Evolutionary conservation across 53 echinoderm and acorn worm genomes (phyloP).

Genomic region (Astropecten irregularis): DNA sequence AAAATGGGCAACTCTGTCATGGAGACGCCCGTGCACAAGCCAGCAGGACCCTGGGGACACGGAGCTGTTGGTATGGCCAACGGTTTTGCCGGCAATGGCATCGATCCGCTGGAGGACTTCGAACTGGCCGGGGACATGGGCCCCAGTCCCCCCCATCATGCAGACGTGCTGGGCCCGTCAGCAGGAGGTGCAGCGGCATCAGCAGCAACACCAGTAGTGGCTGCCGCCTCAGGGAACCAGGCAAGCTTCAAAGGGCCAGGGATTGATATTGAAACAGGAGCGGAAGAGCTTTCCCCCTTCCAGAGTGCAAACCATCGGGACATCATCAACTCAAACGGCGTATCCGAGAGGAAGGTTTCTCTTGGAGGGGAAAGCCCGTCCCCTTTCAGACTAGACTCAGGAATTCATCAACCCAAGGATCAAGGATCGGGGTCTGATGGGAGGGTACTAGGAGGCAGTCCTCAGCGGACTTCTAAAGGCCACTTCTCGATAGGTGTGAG

Average conservation of each 20-base stretch:
- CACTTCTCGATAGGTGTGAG: conserved; percentile 86
- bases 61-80: conserved; percentile 27
- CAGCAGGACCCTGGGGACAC: background rate
- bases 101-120: conserved; percentile 18
- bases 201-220: no score
- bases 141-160: conserved; percentile 17
- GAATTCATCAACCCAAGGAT: conserved; percentile 1
- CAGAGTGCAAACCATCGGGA: conserved; percentile 25
- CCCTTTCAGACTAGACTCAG: conserved; percentile 20
- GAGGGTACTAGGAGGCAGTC: conserved; percentile 44
- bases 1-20: background rate
- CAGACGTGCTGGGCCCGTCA: background rate
- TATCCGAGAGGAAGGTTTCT: conserved; percentile 2
- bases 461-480: conserved; percentile 76
- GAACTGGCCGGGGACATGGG: background rate
- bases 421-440: background rate
- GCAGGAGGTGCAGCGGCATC: conserved; percentile 26
- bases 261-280: conserved; percentile 17
- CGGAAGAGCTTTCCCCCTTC: conserved; percentile 11
- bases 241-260: conserved; percentile 5
- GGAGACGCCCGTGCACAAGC: conserved; percentile 23
- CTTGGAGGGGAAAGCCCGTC: conserved; percentile 1
- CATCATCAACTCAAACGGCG: conserved; percentile 28
- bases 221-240: conserved; percentile 8
- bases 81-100: conserved; percentile 31